A percentile compares a stretch with the other conserved stretches of the same genome.
These are phyloP conservation scores for Casuarius casuarius DNA, from an alignment of 2,113 vertebrate genomes.

Conservation along the genomic window DNA sequence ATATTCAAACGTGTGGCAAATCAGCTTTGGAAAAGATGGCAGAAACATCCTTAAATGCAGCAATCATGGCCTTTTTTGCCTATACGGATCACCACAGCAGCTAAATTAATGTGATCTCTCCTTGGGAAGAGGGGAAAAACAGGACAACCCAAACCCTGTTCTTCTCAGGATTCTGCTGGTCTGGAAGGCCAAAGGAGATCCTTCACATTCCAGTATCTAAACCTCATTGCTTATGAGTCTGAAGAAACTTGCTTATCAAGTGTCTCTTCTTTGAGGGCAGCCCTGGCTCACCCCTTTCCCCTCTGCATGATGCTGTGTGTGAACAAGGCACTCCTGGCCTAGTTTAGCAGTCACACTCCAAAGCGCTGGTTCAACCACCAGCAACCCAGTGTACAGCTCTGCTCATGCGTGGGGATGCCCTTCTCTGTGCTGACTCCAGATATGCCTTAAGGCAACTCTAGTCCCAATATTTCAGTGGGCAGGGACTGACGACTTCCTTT, in stretches of 20 bases:
- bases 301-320: too few species aligned
- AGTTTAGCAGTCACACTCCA: neutral
- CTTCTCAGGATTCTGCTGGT: neutral
- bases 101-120: neutral
- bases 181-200: neutral
- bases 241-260: neutral
- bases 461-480: too few species aligned
- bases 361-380: neutral
- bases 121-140: neutral
- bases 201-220: fast-evolving
- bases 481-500: too few species aligned
- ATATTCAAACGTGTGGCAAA: neutral
- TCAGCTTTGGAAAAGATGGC: neutral
- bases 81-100: neutral
- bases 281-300: neutral
- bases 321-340: neutral
- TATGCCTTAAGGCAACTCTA: too few species aligned
- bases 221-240: neutral
- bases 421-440: too few species aligned
- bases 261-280: too few species aligned
- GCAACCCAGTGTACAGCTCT: neutral
- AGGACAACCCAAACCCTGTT: neutral
- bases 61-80: neutral
- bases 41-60: neutral
- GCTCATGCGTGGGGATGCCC: too few species aligned